A percentile compares a stretch with the other conserved stretches of the same genome.
phyloP scores from a whole-genome alignment of 2,888 invertebrate species.

The Lasioglossum pauxillum region DNA sequence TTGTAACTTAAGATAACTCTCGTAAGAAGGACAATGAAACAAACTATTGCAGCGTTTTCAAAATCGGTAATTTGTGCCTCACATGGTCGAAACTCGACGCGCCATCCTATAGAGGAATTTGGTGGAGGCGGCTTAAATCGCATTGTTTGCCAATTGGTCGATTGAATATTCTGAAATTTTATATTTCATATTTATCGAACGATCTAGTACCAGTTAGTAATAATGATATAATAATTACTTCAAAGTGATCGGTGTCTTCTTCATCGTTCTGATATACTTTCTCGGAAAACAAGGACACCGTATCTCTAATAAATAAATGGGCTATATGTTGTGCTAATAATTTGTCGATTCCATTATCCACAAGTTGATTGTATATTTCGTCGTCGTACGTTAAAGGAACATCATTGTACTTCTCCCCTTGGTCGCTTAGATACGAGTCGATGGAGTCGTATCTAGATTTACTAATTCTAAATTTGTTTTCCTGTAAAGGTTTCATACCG shows the following conservation, averaged over 20 bases:
- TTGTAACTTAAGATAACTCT: conserved; percentile 98
- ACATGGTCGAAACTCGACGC: conserved; percentile 99
- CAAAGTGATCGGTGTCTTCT: conserved; percentile 99
- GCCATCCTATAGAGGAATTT: conserved; percentile 98
- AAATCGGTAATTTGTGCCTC: conserved; percentile 99
- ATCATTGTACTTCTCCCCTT: conserved; percentile 97
- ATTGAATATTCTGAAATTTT: conserved; percentile 94
- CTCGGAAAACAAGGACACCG: conserved; percentile 97
- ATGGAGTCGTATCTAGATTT: conserved; percentile 99
- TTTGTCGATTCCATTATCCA: conserved; percentile 96
- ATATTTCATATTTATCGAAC: conserved; percentile 16
- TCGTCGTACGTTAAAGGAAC: conserved; percentile 95
- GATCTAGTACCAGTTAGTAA: background rate
- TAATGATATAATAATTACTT: conserved; percentile 86
- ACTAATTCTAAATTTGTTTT: conserved; percentile 92
- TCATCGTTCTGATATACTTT: conserved; percentile 97
- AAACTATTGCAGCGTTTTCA: conserved; percentile 99
- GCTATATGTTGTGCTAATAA: conserved; percentile 97
- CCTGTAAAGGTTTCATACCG: conserved; percentile 90
- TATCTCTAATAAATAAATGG: conserved; percentile 98
- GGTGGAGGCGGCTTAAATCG: conserved; percentile 99
- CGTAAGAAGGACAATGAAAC: conserved; percentile 98
- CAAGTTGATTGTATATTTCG: conserved; percentile 92
- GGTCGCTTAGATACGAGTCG: conserved; percentile 97
- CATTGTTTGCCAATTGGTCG: conserved; percentile 99